Evolutionary conservation across 2,113 vertebrate species (phyloP).

Genomic region (Pseudorectes ferrugineus): DNA sequence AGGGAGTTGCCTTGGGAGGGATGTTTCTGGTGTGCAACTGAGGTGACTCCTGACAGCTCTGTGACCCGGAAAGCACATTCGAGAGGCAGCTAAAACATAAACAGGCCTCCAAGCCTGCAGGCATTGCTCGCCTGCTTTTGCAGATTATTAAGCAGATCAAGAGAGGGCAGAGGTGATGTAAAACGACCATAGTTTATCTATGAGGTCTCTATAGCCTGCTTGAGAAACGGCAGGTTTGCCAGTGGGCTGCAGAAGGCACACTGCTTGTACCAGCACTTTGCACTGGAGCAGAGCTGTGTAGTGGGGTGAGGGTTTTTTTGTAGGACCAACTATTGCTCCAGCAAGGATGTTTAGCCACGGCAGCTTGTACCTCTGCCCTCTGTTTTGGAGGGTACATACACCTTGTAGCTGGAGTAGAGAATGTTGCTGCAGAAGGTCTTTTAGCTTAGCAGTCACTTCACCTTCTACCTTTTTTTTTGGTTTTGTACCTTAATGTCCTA

Average conservation of each 20-base stretch:
- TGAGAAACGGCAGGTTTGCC: fast-evolving
- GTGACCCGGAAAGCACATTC: background rate
- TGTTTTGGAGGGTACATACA: fast-evolving
- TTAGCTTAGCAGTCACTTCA: background rate
- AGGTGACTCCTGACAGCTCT: background rate
- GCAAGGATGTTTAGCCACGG: fast-evolving
- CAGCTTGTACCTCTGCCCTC: background rate
- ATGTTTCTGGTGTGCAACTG: background rate
- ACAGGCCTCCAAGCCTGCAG: background rate
- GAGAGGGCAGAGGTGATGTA: background rate
- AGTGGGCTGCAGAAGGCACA: background rate
- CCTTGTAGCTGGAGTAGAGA: background rate
- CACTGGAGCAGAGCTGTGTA: background rate
- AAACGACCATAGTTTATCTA: background rate
- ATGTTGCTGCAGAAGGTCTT: background rate
- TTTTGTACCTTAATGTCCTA: constrained; percentile 17
- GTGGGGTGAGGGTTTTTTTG: background rate
- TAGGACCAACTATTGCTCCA: background rate
- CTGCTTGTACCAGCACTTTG: background rate
- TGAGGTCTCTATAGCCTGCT: background rate
- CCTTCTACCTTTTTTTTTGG: background rate
- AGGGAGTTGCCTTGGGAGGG: background rate
- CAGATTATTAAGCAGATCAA: background rate
- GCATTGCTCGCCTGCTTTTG: background rate
- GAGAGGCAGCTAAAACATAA: background rate